phyloP scores from a whole-genome alignment of 2,888 invertebrate species.

The Aphelenchoides bicaudatus region DNA sequence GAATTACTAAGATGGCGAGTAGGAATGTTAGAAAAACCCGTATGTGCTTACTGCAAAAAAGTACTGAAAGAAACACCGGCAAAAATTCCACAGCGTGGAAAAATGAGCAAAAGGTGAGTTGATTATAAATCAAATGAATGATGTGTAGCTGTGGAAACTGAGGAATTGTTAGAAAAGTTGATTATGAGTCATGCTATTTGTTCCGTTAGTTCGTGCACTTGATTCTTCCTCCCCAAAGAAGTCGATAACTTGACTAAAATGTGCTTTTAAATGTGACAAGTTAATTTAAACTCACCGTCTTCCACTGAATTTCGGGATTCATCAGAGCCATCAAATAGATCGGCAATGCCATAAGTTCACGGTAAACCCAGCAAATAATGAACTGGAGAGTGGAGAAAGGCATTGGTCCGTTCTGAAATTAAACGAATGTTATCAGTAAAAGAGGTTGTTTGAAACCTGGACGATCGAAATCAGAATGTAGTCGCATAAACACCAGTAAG shows the following conservation, averaged over 20 bases:
- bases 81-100: too few relatives aligned
- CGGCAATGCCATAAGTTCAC: slow-evolving; percentile 80
- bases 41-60: too few relatives aligned
- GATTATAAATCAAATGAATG: too few relatives aligned
- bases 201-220: not conserved
- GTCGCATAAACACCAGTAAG: slow-evolving; percentile 91
- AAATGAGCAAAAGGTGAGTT: too few relatives aligned
- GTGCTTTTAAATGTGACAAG: too few relatives aligned
- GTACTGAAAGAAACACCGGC: too few relatives aligned
- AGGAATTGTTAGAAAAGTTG: not conserved
- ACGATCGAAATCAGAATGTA: slow-evolving; percentile 84
- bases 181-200: not conserved
- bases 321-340: slow-evolving; percentile 80
- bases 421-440: not conserved
- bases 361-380: slow-evolving; percentile 86
- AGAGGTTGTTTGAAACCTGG: slow-evolving; percentile 70
- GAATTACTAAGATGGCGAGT: too few relatives aligned
- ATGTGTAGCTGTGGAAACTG: not conserved
- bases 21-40: too few relatives aligned
- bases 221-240: slow-evolving; percentile 82
- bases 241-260: too few relatives aligned
- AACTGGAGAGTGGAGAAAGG: slow-evolving; percentile 92
- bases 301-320: slow-evolving; percentile 86
- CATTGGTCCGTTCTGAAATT: slow-evolving; percentile 66
- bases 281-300: slow-evolving; percentile 74